Percentiles rank a stretch among this genome's conserved stretches.
Evolutionary conservation across 2,797 vertebrate genomes (phyloP).

Genomic region (Forpus xanthops): DNA sequence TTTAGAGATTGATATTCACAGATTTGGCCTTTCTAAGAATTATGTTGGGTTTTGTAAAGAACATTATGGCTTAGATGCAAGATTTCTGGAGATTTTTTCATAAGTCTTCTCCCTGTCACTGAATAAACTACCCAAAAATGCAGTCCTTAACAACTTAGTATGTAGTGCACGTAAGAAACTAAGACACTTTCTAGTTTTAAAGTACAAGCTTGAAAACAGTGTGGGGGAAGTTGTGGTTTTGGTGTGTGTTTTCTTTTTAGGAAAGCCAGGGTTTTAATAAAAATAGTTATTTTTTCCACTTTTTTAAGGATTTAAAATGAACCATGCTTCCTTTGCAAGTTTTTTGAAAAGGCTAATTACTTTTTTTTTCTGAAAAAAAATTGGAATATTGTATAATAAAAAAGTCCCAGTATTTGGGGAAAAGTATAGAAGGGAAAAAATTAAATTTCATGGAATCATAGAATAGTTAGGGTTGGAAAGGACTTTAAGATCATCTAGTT

Average conservation of each 20-base stretch:
- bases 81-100: background rate
- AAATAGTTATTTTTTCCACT: background rate
- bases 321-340: background rate
- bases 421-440: background rate
- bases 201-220: background rate
- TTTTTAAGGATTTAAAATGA: background rate
- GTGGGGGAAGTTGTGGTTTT: background rate
- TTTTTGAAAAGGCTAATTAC: background rate
- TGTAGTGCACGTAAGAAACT: background rate
- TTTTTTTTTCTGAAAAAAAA: background rate
- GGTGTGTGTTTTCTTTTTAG: background rate
- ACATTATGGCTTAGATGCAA: background rate
- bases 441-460: background rate
- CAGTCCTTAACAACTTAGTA: background rate
- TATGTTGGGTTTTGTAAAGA: background rate
- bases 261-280: background rate
- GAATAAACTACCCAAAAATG: background rate
- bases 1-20: background rate
- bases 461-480: background rate
- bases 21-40: background rate
- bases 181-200: background rate
- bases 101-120: background rate
- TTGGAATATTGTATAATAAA: fast-evolving
- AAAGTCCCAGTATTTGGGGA: background rate
- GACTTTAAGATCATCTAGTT: background rate